Percentiles rank a stretch among this genome's conserved stretches.
Conservation (phyloP, 2,888 invertebrate species). For the Ormia ochracea region DNA sequence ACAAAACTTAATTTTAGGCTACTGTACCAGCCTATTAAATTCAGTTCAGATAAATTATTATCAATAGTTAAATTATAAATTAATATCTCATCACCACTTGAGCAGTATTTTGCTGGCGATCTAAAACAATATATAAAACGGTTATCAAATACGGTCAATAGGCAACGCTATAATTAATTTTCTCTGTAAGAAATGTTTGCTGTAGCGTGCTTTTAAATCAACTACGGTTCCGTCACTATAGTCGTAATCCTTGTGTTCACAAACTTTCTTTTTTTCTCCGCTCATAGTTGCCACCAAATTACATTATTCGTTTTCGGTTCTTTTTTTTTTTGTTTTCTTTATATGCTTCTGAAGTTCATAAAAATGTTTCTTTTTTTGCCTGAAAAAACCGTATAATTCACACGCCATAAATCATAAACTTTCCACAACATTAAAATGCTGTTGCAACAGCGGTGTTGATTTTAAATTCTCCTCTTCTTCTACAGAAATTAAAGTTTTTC, state of each 20-base stretch:
- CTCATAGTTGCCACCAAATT: conserved; percentile 18
- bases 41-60: too few species aligned
- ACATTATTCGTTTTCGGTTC: conserved; percentile 29
- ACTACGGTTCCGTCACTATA: background rate
- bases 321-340: too few species aligned
- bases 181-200: too few species aligned
- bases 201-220: background rate
- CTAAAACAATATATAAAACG: too few species aligned
- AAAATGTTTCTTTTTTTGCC: background rate
- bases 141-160: too few species aligned
- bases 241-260: conserved; percentile 19
- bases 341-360: conserved; percentile 13
- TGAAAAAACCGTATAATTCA: conserved; percentile 30
- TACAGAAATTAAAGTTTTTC: background rate
- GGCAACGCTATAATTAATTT: too few species aligned
- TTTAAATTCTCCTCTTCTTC: background rate
- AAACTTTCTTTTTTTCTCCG: conserved; percentile 26
- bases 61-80: too few species aligned
- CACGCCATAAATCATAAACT: conserved; percentile 57
- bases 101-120: too few species aligned
- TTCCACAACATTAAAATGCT: conserved; percentile 46
- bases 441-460: conserved; percentile 50
- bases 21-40: too few species aligned
- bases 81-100: too few species aligned
- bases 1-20: too few species aligned